Percentiles rank a stretch among this genome's conserved stretches.
phyloP scores from a whole-genome alignment of 35 echinoderm and acorn worm genomes.

The Heliocidaris erythrogramma region DNA sequence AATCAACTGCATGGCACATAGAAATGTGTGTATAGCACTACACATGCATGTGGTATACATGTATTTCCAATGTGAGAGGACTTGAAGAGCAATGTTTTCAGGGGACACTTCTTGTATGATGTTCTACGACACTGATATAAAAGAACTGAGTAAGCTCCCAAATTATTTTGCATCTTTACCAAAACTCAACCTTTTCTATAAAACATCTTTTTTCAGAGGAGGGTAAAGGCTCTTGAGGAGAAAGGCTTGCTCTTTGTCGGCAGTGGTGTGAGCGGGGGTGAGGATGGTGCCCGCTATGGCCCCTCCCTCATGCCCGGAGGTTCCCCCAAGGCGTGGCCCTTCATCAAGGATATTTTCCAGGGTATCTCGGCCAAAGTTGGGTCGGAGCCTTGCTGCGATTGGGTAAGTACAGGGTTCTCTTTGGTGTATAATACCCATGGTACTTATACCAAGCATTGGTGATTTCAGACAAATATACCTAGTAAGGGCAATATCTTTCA shows the following conservation, averaged over 20 bases:
- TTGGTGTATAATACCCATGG: background rate
- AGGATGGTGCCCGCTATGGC: conserved; percentile 95
- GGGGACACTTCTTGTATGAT: too few species aligned
- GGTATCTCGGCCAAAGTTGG: conserved; percentile 91
- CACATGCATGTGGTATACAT: too few species aligned
- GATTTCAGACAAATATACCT: too few species aligned
- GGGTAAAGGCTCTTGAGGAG: conserved; percentile 70
- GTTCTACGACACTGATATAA: too few species aligned
- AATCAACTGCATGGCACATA: too few species aligned
- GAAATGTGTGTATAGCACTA: too few species aligned
- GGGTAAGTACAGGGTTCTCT: conserved; percentile 69
- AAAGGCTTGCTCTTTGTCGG: conserved; percentile 95
- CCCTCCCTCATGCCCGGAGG: conserved; percentile 93
- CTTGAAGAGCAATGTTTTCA: too few species aligned
- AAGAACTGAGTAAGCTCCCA: too few species aligned
- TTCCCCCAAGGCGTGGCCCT: conserved; percentile 79
- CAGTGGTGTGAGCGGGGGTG: conserved; percentile 95
- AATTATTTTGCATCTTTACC: too few species aligned
- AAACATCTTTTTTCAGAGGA: background rate
- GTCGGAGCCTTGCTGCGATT: conserved; percentile 93
- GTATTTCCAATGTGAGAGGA: too few species aligned
- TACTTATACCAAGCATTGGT: too few species aligned
- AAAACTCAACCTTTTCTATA: background rate
- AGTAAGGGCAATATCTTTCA: too few species aligned
- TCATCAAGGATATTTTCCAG: conserved; percentile 94